These are phyloP conservation scores for Arenicola marina DNA, from an alignment of 2,888 invertebrate species.

Conservation along the genomic window DNA sequence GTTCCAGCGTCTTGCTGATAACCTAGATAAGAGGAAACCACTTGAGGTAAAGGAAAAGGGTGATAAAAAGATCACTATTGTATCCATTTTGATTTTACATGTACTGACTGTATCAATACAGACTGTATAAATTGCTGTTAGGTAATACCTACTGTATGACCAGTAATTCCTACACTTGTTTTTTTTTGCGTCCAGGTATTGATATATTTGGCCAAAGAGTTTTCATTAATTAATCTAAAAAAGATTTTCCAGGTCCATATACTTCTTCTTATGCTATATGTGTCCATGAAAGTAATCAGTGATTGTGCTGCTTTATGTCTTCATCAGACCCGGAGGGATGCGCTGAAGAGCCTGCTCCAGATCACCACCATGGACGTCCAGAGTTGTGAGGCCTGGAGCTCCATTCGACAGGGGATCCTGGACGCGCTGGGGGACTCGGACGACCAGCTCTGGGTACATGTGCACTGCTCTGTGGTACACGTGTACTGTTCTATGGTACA, in stretches of 20 bases:
- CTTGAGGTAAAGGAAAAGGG: conserved; percentile 35
- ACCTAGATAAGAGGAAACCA: conserved; percentile 47
- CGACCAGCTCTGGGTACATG: conserved; percentile 51
- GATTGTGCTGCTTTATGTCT: not conserved
- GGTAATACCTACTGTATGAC: no score
- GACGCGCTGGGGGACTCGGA: conserved; percentile 56
- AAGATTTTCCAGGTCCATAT: no score
- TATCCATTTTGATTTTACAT: no score
- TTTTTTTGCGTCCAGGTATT: no score
- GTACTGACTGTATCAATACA: no score
- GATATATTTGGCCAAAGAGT: no score
- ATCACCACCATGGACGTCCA: conserved; percentile 53
- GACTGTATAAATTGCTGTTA: not conserved
- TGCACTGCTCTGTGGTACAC: no score
- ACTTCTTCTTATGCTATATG: no score
- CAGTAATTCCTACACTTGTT: no score
- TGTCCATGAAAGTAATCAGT: no score
- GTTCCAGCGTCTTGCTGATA: conserved; percentile 48
- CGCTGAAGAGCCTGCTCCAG: conserved; percentile 50
- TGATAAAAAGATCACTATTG: not conserved
- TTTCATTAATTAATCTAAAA: no score
- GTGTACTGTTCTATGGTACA: no score
- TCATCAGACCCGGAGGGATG: conserved; percentile 36
- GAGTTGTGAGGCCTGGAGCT: conserved; percentile 50
- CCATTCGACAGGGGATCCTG: conserved; percentile 48